Base-by-base conservation (phyloP, 2,113 vertebrate species). In the Podarcis raffonei region DNA sequence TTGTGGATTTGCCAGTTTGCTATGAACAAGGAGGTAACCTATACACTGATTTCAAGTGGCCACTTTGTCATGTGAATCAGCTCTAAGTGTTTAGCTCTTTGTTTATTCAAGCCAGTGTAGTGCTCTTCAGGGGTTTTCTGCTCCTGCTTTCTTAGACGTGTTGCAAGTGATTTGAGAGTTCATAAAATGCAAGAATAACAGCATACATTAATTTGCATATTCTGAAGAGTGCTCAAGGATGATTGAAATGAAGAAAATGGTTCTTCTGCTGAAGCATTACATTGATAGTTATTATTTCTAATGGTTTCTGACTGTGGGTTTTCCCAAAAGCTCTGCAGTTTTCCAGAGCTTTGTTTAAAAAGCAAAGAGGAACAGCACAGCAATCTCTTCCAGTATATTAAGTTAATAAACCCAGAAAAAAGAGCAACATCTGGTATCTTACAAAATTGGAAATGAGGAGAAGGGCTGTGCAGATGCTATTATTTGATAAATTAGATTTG, bases 401-500 rank as follows among this genome's bases (percentile, higher is more conserved):
- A 79, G 53, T 92, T 80, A 48, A 85, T 90, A 93, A 94, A 89
- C 90, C 88, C 85, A 84, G 76, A 91, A 92, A 92, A 92, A 91
- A 85, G 53, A 84, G 74, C 92, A 94, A 84, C 94, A 95, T 95
- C 93, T 95, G 92, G 91, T 91, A 90, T 84, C 91, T 90, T 93
- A 81, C 88, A 93, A 93, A 71, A 89, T 83, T 86, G 78, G 86
- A 87, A 92, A 91, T 94, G 91, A 81, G 30, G 89, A 62, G 59
- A 88, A 93, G 72, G 72, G 37, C 81, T 86, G 16, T 95, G 84
- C 94, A 96, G 93, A 92, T 95, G 93, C 93, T 94, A 91, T 86
- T 89, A 90, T 93, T 94, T 95, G 90, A 93, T 81, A 91, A 94
- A 92, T 95, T 90, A 93, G 90, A 62, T 81, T 88, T 95, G 91